phyloP scores from a whole-genome alignment of 2,113 vertebrate genomes.

The Stictonetta naevosa region DNA sequence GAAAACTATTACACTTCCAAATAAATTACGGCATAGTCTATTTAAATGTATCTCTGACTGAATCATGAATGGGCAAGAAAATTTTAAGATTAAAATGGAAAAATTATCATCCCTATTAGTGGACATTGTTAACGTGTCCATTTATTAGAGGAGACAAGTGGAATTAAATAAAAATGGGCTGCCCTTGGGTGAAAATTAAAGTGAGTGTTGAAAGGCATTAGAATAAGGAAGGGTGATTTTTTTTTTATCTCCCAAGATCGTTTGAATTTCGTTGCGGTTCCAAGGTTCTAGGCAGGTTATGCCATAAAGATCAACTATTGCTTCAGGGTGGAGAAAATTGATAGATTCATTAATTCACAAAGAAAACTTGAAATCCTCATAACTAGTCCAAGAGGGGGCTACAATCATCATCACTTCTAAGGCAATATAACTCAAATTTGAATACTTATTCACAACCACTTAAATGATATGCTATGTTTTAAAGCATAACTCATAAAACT shows the following conservation, averaged over 20 bases:
- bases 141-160: slow-evolving; percentile 65
- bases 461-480: background rate
- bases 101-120: slow-evolving; percentile 52
- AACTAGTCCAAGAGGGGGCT: background rate
- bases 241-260: slow-evolving; percentile 16
- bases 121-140: slow-evolving; percentile 29
- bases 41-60: background rate
- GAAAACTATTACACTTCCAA: background rate
- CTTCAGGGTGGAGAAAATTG: slow-evolving; percentile 46
- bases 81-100: slow-evolving; percentile 51
- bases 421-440: background rate
- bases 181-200: slow-evolving; percentile 70
- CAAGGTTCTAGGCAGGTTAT: slow-evolving; percentile 27
- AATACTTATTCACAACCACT: background rate
- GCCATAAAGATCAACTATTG: slow-evolving; percentile 23
- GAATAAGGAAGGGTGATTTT: background rate
- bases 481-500: slow-evolving; percentile 6
- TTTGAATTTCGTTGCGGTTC: slow-evolving; percentile 32
- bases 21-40: background rate
- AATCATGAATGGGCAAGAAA: slow-evolving; percentile 24
- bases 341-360: slow-evolving; percentile 54
- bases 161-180: slow-evolving; percentile 68
- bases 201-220: slow-evolving; percentile 35
- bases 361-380: slow-evolving; percentile 40
- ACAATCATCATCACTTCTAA: slow-evolving; percentile 5